Conservation (phyloP, 2,113 vertebrate species). For the Calypte anna region DNA sequence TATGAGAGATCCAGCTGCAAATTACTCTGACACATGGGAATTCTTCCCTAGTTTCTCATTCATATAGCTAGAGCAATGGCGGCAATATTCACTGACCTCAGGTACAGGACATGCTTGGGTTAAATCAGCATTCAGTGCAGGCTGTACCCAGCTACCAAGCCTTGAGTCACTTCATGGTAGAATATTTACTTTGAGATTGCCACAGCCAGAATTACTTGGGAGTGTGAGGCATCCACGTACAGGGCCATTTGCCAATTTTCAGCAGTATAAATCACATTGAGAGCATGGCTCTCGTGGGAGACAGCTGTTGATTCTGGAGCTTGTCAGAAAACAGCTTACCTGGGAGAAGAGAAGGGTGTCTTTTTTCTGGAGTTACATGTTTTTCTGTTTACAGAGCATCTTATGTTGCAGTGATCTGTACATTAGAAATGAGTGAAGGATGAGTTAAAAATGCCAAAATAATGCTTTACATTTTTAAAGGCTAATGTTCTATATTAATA, state of each 20-base stretch:
- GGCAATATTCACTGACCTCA: not conserved
- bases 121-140: not conserved
- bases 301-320: not conserved
- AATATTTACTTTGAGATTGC: not conserved
- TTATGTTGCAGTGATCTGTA: not conserved
- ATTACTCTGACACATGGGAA: not conserved
- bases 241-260: not conserved
- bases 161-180: not conserved
- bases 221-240: not conserved
- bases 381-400: not conserved
- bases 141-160: not conserved
- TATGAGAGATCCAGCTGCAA: not conserved
- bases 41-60: not conserved
- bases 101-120: not conserved
- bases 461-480: not conserved
- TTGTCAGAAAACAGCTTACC: slow-evolving; percentile 2
- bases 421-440: not conserved
- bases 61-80: not conserved
- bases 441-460: not conserved
- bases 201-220: not conserved
- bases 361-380: not conserved
- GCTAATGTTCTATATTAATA: not conserved
- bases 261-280: not conserved
- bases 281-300: not conserved
- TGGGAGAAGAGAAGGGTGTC: not conserved